A percentile compares a stretch with the other conserved stretches of the same genome.
Evolutionary conservation across 2,797 vertebrate genomes (phyloP).

Genomic region (Malurus splendens): DNA sequence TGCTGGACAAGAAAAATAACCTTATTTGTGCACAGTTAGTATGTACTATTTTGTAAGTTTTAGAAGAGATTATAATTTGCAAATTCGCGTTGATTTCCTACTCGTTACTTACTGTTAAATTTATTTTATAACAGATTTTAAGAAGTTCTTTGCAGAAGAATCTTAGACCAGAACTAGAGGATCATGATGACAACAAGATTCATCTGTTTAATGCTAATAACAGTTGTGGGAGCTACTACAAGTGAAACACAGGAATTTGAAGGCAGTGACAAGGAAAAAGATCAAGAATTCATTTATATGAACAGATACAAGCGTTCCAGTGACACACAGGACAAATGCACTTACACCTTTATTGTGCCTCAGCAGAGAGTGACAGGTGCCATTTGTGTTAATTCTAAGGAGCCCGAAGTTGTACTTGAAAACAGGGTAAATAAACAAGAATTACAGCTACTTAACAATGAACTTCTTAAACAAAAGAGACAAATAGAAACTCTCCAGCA

Average conservation of each 20-base stretch:
- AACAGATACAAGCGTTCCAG: slow-evolving; percentile 81
- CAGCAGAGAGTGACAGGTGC: slow-evolving; percentile 95
- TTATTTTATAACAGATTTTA: slow-evolving; percentile 43
- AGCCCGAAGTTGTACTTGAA: slow-evolving; percentile 87
- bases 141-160: slow-evolving; percentile 2
- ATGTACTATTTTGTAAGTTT: not conserved
- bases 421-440: slow-evolving; percentile 93
- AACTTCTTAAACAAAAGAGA: slow-evolving; percentile 94
- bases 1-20: not conserved
- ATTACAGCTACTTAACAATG: slow-evolving; percentile 88
- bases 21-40: not conserved
- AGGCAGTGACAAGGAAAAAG: slow-evolving; percentile 74
- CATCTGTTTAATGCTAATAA: slow-evolving; percentile 64
- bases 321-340: slow-evolving; percentile 84
- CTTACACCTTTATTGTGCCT: slow-evolving; percentile 97
- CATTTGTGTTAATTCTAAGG: slow-evolving; percentile 96
- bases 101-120: slow-evolving; percentile 30
- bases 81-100: not conserved
- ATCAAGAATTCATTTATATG: slow-evolving; percentile 83
- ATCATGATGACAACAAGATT: slow-evolving; percentile 66
- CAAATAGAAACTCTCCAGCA: slow-evolving; percentile 96
- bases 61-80: not conserved
- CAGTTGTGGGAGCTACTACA: slow-evolving; percentile 44
- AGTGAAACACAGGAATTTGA: slow-evolving; percentile 76
- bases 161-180: slow-evolving; percentile 12